These are phyloP conservation scores for Cassiopea xamachana DNA, from an alignment of 30 jellyfish, hydroid and myxozoan genomes.

Conservation along the genomic window DNA sequence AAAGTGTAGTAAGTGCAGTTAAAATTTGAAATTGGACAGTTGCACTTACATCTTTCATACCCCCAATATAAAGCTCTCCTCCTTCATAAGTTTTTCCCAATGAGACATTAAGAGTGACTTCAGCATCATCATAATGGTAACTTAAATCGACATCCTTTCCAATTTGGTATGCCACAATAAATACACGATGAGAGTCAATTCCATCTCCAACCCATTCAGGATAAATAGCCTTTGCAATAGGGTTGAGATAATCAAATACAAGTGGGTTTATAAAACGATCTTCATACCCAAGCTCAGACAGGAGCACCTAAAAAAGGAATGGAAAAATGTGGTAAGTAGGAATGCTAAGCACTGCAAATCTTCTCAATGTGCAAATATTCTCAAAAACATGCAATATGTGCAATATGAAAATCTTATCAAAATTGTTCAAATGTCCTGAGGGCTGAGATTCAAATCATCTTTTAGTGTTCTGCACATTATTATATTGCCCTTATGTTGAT, in stretches of 20 bases:
- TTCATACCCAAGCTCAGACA: constrained; percentile 86
- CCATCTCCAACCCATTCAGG: constrained; percentile 90
- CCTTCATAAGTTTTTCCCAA: constrained; percentile 69
- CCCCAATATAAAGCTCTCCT: constrained; percentile 83
- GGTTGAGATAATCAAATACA: constrained; percentile 56
- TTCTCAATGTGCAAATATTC: too few relatives aligned
- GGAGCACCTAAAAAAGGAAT: constrained; percentile 54
- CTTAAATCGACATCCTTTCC: constrained; percentile 82
- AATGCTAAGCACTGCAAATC: neutral
- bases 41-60: constrained; percentile 76
- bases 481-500: too few relatives aligned
- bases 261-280: constrained; percentile 65
- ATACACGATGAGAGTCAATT: constrained; percentile 86
- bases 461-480: too few relatives aligned
- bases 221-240: constrained; percentile 70
- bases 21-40: too few relatives aligned
- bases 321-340: neutral
- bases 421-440: too few relatives aligned
- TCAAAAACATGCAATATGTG: too few relatives aligned
- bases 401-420: too few relatives aligned
- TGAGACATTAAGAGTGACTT: constrained; percentile 82
- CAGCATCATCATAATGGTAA: constrained; percentile 94
- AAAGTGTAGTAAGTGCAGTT: too few relatives aligned
- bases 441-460: too few relatives aligned
- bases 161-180: constrained; percentile 71